These are phyloP conservation scores for Urophycis tenuis DNA, from an alignment of 2,797 vertebrate genomes.

Conservation along the genomic window DNA sequence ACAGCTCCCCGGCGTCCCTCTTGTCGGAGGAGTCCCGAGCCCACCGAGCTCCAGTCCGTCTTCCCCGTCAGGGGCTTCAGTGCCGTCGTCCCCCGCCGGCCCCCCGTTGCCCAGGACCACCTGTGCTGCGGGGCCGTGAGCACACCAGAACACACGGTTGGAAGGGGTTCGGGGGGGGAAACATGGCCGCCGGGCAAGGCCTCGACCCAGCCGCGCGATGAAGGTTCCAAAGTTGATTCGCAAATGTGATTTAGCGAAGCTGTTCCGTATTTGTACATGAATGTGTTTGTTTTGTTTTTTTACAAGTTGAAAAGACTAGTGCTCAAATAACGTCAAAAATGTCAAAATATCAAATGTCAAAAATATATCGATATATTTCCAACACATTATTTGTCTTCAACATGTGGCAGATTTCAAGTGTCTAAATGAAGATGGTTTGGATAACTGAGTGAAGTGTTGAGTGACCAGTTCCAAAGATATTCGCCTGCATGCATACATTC, in stretches of 20 bases:
- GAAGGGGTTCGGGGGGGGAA: no score
- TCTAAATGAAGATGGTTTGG: background rate
- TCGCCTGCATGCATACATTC: background rate
- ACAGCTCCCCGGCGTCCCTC: constrained; percentile 83
- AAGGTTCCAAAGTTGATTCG: background rate
- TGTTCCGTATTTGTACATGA: background rate
- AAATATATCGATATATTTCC: no score
- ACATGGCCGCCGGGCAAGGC: no score
- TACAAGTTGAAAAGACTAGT: no score
- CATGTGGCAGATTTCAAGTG: background rate
- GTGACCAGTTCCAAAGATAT: no score
- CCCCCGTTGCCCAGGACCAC: constrained; percentile 76
- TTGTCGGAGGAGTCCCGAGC: constrained; percentile 79
- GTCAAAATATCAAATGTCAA: no score
- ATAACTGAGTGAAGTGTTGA: no score
- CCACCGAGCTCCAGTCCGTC: constrained; percentile 80
- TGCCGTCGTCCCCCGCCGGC: constrained; percentile 74
- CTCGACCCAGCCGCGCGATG: background rate
- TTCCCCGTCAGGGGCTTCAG: constrained; percentile 65
- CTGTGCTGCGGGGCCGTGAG: constrained; percentile 47
- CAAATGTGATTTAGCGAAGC: background rate
- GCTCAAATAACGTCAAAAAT: background rate
- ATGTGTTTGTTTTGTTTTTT: background rate
- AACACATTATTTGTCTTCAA: no score
- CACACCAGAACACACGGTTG: background rate